Percentiles rank a stretch among this genome's conserved stretches.
These are phyloP conservation scores for Calliopum simillimum DNA, from an alignment of 2,888 invertebrate species.

Conservation along the genomic window DNA sequence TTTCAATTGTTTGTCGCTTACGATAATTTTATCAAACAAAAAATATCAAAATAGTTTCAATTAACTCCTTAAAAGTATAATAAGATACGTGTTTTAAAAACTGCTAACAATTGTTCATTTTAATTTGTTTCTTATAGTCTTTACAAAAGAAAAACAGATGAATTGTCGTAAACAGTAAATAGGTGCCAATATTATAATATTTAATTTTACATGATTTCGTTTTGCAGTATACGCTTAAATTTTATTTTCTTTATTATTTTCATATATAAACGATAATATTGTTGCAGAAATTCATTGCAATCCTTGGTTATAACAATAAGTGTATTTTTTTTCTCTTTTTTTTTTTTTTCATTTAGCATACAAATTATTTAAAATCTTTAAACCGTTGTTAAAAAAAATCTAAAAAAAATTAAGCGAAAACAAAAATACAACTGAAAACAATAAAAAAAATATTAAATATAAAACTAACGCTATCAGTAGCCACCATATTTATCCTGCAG, in stretches of 20 bases:
- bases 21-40: no score
- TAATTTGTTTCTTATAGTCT: no score
- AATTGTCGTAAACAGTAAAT: neutral
- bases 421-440: constrained; percentile 16
- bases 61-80: no score
- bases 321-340: neutral
- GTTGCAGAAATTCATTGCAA: constrained; percentile 6
- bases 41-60: no score
- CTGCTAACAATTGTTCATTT: no score
- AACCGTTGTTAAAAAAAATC: constrained; percentile 1
- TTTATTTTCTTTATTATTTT: no score
- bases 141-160: no score
- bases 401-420: constrained; percentile 30
- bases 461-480: constrained; percentile 68
- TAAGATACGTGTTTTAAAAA: no score
- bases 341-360: neutral
- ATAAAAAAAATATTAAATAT: constrained; percentile 18
- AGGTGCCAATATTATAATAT: neutral
- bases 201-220: neutral
- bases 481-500: constrained; percentile 84
- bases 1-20: no score
- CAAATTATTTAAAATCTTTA: neutral
- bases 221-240: neutral
- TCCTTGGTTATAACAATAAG: neutral
- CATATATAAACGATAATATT: neutral